These are phyloP conservation scores for Callorhinus ursinus DNA, from an alignment of 2,113 vertebrate species.

Conservation along the genomic window DNA sequence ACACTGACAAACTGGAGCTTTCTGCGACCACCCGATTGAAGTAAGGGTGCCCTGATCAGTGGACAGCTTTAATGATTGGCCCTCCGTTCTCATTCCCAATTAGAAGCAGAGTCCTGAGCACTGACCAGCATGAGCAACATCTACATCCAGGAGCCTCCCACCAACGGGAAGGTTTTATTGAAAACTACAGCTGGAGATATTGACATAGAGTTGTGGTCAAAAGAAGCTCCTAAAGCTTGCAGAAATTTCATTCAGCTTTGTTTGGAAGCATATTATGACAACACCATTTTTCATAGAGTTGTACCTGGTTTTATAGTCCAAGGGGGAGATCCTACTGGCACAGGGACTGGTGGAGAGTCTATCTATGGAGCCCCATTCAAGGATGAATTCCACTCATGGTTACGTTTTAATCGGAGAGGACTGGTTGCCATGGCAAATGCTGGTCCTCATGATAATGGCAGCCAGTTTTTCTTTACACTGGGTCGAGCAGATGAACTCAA, in stretches of 20 bases:
- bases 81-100: not conserved
- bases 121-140: constrained; percentile 94
- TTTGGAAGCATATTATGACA: constrained; percentile 93
- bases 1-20: not conserved
- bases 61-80: not conserved
- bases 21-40: not conserved
- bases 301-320: constrained; percentile 97
- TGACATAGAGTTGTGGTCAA: no score
- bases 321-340: constrained; percentile 96
- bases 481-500: constrained; percentile 98
- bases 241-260: no score
- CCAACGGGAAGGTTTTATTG: constrained; percentile 93
- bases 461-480: constrained; percentile 98
- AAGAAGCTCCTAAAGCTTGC: no score
- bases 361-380: constrained; percentile 95
- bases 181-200: no score
- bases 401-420: constrained; percentile 96
- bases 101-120: not conserved
- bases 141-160: constrained; percentile 98
- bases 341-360: constrained; percentile 95
- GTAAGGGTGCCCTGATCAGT: not conserved
- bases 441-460: constrained; percentile 96
- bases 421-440: constrained; percentile 98
- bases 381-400: constrained; percentile 98
- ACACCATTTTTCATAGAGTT: constrained; percentile 96